Conservation (phyloP, 2,888 invertebrate genomes). For the Stegophylla sp. region DNA sequence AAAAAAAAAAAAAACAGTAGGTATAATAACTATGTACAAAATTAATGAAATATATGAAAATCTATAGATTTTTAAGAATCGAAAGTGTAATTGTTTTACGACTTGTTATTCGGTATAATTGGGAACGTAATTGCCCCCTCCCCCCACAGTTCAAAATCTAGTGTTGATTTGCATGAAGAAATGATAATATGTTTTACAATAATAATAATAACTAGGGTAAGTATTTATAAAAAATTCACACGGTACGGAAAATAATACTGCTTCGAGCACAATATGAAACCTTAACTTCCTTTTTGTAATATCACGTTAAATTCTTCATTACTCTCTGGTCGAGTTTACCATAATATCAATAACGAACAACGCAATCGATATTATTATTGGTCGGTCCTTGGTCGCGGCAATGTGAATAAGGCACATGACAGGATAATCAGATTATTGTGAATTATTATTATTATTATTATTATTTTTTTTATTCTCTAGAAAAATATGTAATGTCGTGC, state of each 20-base stretch:
- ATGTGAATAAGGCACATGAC: neutral
- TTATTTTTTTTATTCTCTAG: slow-evolving; percentile 14
- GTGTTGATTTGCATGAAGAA: too few relatives aligned
- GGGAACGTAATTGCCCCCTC: too few relatives aligned
- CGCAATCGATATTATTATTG: neutral
- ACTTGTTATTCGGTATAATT: too few relatives aligned
- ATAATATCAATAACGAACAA: neutral
- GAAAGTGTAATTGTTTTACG: too few relatives aligned
- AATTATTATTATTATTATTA: neutral
- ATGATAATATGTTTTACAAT: too few relatives aligned
- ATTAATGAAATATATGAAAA: too few relatives aligned
- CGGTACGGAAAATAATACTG: neutral
- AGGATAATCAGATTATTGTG: neutral
- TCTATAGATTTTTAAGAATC: too few relatives aligned
- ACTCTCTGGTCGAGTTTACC: neutral
- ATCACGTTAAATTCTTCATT: neutral
- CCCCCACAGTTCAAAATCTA: too few relatives aligned
- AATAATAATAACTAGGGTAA: too few relatives aligned
- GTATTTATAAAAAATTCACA: too few relatives aligned
- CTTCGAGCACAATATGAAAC: neutral
- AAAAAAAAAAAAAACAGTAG: too few relatives aligned
- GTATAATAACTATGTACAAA: too few relatives aligned
- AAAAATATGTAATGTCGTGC: neutral
- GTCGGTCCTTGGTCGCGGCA: slow-evolving; percentile 6
- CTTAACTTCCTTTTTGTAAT: neutral